phyloP scores from a whole-genome alignment of 2,113 vertebrate genomes.

The Riparia riparia region DNA sequence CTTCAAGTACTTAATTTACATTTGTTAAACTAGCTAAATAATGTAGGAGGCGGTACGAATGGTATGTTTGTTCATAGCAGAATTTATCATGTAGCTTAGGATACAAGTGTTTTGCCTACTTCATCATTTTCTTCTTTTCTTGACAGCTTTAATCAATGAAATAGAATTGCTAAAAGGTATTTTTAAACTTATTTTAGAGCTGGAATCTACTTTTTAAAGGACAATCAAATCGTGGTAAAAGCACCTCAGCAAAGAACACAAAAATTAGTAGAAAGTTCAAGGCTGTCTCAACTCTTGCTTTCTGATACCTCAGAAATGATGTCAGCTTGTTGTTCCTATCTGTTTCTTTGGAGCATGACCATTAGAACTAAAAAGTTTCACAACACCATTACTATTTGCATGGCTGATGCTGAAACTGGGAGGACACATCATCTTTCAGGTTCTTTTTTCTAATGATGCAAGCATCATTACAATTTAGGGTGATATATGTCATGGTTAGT shows the following conservation, averaged over 20 bases:
- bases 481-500: not conserved
- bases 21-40: slow-evolving; percentile 60
- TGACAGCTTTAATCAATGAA: not conserved
- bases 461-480: not conserved
- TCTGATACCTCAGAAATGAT: not conserved
- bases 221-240: not conserved
- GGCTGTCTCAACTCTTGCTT: not conserved
- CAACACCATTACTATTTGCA: not conserved
- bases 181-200: not conserved
- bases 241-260: not conserved
- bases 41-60: not conserved
- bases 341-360: not conserved
- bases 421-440: not conserved
- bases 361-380: not conserved
- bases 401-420: not conserved
- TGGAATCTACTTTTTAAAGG: not conserved
- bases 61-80: slow-evolving; percentile 10
- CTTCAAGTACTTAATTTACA: slow-evolving; percentile 69
- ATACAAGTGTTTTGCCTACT: not conserved
- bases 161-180: not conserved
- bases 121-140: not conserved
- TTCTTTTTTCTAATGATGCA: not conserved
- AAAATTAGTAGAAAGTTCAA: not conserved
- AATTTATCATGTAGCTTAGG: slow-evolving; percentile 13
- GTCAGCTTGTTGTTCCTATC: not conserved